Conservation (phyloP, 2,888 invertebrate species). For the Ochlodes sylvanus region DNA sequence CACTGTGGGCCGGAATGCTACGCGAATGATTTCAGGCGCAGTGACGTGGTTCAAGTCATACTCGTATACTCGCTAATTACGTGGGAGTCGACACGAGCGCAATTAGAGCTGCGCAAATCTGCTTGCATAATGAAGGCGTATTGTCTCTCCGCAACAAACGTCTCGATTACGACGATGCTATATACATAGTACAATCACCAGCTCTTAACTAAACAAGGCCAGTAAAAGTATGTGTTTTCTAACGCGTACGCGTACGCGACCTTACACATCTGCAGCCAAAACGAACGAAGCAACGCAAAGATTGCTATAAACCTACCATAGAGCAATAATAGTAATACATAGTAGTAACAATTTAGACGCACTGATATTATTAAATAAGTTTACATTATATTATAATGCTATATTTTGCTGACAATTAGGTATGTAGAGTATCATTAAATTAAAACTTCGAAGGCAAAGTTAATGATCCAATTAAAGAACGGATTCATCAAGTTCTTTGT, state of each 20-base stretch:
- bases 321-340: too few species aligned
- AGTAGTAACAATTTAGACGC: too few species aligned
- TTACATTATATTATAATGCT: too few species aligned
- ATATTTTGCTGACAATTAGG: too few species aligned
- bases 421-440: too few species aligned
- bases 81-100: slow-evolving; percentile 33
- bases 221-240: not conserved
- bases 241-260: not conserved
- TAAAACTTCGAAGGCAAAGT: too few species aligned
- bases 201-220: not conserved
- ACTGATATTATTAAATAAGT: too few species aligned
- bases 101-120: slow-evolving; percentile 35
- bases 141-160: slow-evolving; percentile 30
- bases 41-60: slow-evolving; percentile 35
- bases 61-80: slow-evolving; percentile 36
- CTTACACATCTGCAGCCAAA: not conserved
- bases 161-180: slow-evolving; percentile 19
- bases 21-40: slow-evolving; percentile 32
- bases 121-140: slow-evolving; percentile 36
- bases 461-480: too few species aligned
- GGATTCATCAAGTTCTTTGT: too few species aligned
- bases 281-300: not conserved
- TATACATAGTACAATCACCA: not conserved
- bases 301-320: too few species aligned
- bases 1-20: slow-evolving; percentile 30